Evolutionary conservation across 2,888 invertebrate genomes (phyloP), one percentile per base, ranked within the genome.

Genomic region (Cylindroiulus punctatus): DNA sequence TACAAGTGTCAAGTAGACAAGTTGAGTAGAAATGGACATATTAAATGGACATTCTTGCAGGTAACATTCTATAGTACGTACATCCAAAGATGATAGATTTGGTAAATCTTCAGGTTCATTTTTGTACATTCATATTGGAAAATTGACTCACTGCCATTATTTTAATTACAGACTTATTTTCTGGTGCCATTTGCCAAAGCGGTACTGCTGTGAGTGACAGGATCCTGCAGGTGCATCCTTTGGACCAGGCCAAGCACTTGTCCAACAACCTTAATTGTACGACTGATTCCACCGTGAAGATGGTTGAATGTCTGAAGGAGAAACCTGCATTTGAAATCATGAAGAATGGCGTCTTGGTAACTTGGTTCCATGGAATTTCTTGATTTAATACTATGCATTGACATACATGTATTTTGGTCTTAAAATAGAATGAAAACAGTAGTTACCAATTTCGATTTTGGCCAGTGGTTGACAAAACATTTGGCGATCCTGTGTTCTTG

Each of bases 181-280:
- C 42, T n/a, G 86, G 47, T 22, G 86, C 86, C 42, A 86, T 86
- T 83, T 22, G 22, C 8, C 86, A 86, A 30, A 86, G 86, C 83
- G 86, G 86, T 10, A 26, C 32, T 17, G 26, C 32, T 22, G 30
- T 86, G 36, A 47, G 47, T 32, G 57, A 76, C 42, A 22, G 42
- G n/a, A 12, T 26, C 10, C 8, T 82, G 2, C 10, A 82, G 7
- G 1, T 36, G 2, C 10, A 47, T 12, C 52, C 42, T 22, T 10
- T 65, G 22, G 57, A 40, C 30, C 22, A 32, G 3, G 65, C 82
- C 30, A n/a, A 30, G n/a, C 26, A 22, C 8, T 30, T 86, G 26
- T 82, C 86, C 12, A 47, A 14, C 12, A 40, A n/a, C 10, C 26
- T 82, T 4, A 22, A 47, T 19, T 86, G 86, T 47, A 1, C 42